Evolutionary conservation across 2,797 vertebrate species (phyloP), one percentile per base, ranked within the genome.

Genomic region (Chanos chanos): DNA sequence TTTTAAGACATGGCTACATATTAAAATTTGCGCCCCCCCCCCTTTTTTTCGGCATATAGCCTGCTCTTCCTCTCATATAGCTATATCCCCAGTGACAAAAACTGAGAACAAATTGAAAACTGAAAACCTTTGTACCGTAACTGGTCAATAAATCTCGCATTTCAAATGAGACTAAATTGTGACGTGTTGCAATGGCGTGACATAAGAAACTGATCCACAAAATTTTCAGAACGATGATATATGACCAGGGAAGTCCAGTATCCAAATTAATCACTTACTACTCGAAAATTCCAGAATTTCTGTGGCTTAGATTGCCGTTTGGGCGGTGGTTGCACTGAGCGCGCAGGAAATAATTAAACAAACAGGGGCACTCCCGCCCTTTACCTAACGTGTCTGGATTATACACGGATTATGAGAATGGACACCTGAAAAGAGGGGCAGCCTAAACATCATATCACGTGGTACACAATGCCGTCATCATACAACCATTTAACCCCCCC

Each of bases 341-440:
- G 78, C 85, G 81, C 86, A 87, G 89, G 86, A 91, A 91, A 82
- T 75, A 88, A 90, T 89, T 89, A 89, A 85, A 83, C 68, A 81
- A 85, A 78, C 80, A 85, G 78, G 81, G 81, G 82, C 75, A 83
- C 81, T 85, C 82, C 75, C 76, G 81, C 84, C 85, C 86, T 58
- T 16, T 77, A 82, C 77, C 80, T 72, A 56, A 47, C 45, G 72
- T 79, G 89, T 86, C 88, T 92, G 85, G 82, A 79, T 86, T 89
- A 66, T 83, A 83, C 83, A 86, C 79, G 71, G 73, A 74, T 89
- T 90, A 90, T 86, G 84, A 85, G 86, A 71, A 87, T 77, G 85
- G 90, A 90, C 86, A 90, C 81, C 81, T 81, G 81, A 86, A 86
- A 83, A 76, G 81, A 85, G 78, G 82, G 75, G 44, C 64, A 79